Evolutionary conservation across 23 tunicate species (phyloP), one percentile per base, ranked within the genome.

Genomic region (Halocynthia aurantium): DNA sequence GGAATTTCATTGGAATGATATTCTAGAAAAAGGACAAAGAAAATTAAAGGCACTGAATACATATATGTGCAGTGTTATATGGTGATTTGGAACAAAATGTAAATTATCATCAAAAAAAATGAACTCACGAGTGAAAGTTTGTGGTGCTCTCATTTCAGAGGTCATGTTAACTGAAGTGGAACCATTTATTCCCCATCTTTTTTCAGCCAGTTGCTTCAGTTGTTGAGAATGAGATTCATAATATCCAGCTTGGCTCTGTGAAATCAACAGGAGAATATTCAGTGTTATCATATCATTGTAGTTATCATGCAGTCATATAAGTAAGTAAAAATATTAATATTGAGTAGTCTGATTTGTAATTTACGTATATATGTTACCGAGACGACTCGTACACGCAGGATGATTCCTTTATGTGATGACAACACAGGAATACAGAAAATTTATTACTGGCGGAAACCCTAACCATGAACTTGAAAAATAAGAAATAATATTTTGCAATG

Each of bases 201-300:
- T 31, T 50, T 74, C 78, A 10, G 78, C 78, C 12, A 74, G 13
- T 53, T 74, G 78, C 4, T 54, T 65, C 70, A 65, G 31, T 65
- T 65, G 70, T 15, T 65, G 70, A 49, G 70, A 65, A 65, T 65
- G 70, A 65, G 70, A 65, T 65, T 65, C 70, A 65, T 65, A 65
- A 49, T 65, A 65, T 40, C 19, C 19, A 8, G 70, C 17, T 6
- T 65, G 70, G 0, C 49, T 20, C 70, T 65, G 19, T 6, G 10
- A 57, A 12, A 57, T 10, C 62, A 57, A 57, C 10, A 58, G 2
- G 15, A 58, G 44, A 31, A 31, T 31, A 31, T 31, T 31, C 44
- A 31, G 44, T 31, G 1, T 31, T 31, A 31, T 31, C 2, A 31
- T n/a, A n/a, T n/a, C n/a, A n/a, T n/a, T n/a, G n/a, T n/a, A n/a